Base-by-base conservation (phyloP, 2,797 vertebrate species). In the Gobionotothen gibberifrons region DNA sequence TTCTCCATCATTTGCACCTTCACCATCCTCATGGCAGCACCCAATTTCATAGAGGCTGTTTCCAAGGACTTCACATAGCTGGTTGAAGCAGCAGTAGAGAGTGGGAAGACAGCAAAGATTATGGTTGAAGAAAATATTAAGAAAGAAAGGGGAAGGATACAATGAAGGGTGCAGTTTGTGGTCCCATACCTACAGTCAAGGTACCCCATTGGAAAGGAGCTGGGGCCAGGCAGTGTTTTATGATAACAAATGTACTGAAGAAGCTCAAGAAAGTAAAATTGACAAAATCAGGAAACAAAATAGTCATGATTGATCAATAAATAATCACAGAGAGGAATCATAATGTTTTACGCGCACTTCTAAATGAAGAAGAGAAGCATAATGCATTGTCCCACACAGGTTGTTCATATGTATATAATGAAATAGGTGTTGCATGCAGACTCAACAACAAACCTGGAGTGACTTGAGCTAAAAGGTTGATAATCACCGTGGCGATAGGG, bases 1-100 rank as follows among this genome's bases (percentile, higher is more conserved):
- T 97, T 97, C 84, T 96, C 96, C 72, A 96, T 97, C 84, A 95
- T 97, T 88, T 97, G 96, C 91, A 98, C 97, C 47, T 95, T 97
- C 86, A 96, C 96, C 76, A 97, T 98, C 82, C 93, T 98, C 67
- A 96, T 97, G 96, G 95, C 97, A 5, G 97, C 97, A 19, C 97
- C 96, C 61, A 97, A 98, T 87, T 97, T 97, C 91, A 95, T 97
- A 51, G 96, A 97, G 86, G 96, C 97, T 40, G 96, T 97, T 81
- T 96, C 96, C 67, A 97, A 97, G 86, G 96, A 98, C 93, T 97
- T 96, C 86, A 95, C 96, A 85, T 97, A 95, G 82, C 72, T 72
- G 47, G 42, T 51, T 51, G 53, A 52, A 59, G 70, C 58, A 53
- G 36, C 67, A 40, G 40, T 22, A 78, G 17, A 29, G 55, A 67